Base-by-base conservation (phyloP, 1,140 invertebrate genomes). In the Delia radicum region DNA sequence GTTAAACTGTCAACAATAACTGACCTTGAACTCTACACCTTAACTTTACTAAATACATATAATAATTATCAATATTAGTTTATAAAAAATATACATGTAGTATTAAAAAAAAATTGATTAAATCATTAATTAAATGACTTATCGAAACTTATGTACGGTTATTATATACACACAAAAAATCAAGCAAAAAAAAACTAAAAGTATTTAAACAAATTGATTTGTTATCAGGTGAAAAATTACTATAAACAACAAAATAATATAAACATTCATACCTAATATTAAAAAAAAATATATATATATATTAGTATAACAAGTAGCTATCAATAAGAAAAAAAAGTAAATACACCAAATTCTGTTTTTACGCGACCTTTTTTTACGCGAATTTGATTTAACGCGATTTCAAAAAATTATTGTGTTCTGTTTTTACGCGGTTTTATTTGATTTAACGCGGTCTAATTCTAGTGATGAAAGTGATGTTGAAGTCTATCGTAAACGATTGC, bases 181-280 rank as follows among this genome's bases (percentile, higher is more conserved):
- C 48, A 55, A 55, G 48, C 48, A 21, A 55, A 55, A 24, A n/a
- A 55, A 55, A 48, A 55, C 48, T 21, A 55, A 8, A 21, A 55
- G 18, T 55, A 55, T 55, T 55, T 55, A 55, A 55, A 55, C 48
- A 55, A 55, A 55, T 55, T 55, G 2, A 21, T 55, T 55, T 21
- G n/a, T 55, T 55, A 55, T 55, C 48, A 55, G 48, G 48, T 55
- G 48, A 55, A 55, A n/a, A 55, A 55, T 55, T 55, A 55, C 48
- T 55, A 55, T 55, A 55, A 55, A 21, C n/a, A 55, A 55, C 18
- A 18, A 8, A 55, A 55, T 55, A 55, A 21, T 55, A 55, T 55
- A 21, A 55, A 55, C n/a, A 55, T 55, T 21, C 6, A 55, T 55
- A 55, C 6, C 18, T 55, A 21, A 42, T 21, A 55, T 21, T 1